Conservation (phyloP, 2,888 invertebrate species). For the Sisyra nigra region DNA sequence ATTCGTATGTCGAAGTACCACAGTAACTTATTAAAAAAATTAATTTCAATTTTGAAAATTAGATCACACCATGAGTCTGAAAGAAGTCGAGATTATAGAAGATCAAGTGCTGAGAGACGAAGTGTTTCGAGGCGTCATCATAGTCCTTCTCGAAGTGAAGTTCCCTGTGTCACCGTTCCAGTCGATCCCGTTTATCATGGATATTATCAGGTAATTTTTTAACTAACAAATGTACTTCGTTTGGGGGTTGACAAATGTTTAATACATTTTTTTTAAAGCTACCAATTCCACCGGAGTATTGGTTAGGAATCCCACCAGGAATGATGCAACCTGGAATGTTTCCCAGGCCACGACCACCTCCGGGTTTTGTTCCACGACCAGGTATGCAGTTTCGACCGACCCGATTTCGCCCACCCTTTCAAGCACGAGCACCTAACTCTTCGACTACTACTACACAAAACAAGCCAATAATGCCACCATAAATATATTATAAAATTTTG, state of each 20-base stretch:
- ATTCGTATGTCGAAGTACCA: too few relatives aligned
- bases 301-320: neutral
- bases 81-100: neutral
- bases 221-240: neutral
- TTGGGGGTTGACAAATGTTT: neutral
- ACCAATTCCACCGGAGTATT: slow-evolving; percentile 3
- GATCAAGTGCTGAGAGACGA: neutral
- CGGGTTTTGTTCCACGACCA: neutral
- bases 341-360: neutral
- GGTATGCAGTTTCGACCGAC: too few relatives aligned
- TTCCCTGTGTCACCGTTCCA: slow-evolving; percentile 1
- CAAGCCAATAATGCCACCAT: too few relatives aligned
- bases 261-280: neutral
- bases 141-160: neutral
- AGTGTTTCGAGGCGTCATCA: neutral
- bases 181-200: slow-evolving; percentile 1
- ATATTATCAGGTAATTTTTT: slow-evolving; percentile 1
- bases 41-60: too few relatives aligned
- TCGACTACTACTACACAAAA: too few relatives aligned
- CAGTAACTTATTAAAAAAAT: too few relatives aligned
- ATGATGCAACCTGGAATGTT: neutral
- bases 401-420: too few relatives aligned
- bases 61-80: neutral
- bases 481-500: too few relatives aligned
- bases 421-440: too few relatives aligned